These are phyloP conservation scores for Thymallus thymallus DNA, from an alignment of 2,113 vertebrate species.

Conservation along the genomic window DNA sequence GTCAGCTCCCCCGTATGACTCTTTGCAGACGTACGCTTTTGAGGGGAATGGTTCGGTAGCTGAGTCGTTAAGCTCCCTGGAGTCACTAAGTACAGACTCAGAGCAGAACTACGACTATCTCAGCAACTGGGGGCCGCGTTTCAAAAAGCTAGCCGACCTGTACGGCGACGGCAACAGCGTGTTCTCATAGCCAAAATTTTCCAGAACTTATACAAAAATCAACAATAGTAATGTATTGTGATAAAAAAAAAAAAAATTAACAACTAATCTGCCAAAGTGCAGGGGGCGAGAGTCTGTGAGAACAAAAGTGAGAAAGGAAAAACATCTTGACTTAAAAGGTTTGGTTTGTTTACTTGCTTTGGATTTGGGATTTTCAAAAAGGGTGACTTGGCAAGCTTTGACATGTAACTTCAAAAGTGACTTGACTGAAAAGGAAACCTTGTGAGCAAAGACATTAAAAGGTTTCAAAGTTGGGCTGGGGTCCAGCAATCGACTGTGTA, in stretches of 20 bases:
- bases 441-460: constrained; percentile 65
- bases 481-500: constrained; percentile 55
- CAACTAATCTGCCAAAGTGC: constrained; percentile 51
- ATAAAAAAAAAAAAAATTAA: constrained; percentile 3
- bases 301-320: constrained; percentile 5
- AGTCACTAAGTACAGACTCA: constrained; percentile 92
- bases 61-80: constrained; percentile 91
- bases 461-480: constrained; percentile 51
- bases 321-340: constrained; percentile 62
- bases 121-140: constrained; percentile 94
- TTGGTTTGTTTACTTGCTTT: constrained; percentile 64
- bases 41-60: constrained; percentile 92
- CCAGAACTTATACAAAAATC: constrained; percentile 33
- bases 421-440: constrained; percentile 58
- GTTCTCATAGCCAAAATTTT: constrained; percentile 84
- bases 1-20: constrained; percentile 89
- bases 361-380: constrained; percentile 58
- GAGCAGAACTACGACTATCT: constrained; percentile 98
- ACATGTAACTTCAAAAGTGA: constrained; percentile 65
- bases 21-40: constrained; percentile 93
- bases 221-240: constrained; percentile 22
- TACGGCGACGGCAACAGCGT: constrained; percentile 82
- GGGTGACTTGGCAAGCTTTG: constrained; percentile 58
- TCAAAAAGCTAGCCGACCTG: constrained; percentile 94
- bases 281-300: constrained; percentile 15